Evolutionary conservation across 2,797 vertebrate genomes (phyloP).

Genomic region (Pipistrellus kuhlii): DNA sequence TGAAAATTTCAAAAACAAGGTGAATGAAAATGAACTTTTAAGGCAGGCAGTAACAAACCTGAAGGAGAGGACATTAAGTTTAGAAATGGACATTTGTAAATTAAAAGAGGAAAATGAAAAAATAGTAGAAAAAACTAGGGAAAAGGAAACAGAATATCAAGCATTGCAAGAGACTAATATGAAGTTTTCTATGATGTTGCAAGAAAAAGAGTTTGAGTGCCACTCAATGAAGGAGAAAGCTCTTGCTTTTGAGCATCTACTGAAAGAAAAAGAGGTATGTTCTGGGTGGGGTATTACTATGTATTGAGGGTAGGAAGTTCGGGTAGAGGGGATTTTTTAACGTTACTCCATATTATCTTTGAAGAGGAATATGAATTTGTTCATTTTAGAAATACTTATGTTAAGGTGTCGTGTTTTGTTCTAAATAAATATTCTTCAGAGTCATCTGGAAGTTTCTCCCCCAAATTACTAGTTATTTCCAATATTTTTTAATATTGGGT

Average conservation of each 20-base stretch:
- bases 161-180: slow-evolving; percentile 98
- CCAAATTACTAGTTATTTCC: background rate
- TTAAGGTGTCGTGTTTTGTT: background rate
- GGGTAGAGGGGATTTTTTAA: background rate
- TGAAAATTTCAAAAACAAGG: slow-evolving; percentile 94
- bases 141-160: slow-evolving; percentile 96
- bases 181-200: slow-evolving; percentile 97
- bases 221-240: slow-evolving; percentile 95
- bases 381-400: background rate
- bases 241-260: slow-evolving; percentile 94
- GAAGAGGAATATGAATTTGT: background rate
- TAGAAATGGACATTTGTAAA: slow-evolving; percentile 94
- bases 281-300: background rate
- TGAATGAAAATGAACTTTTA: slow-evolving; percentile 96
- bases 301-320: background rate
- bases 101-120: slow-evolving; percentile 97
- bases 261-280: slow-evolving; percentile 96
- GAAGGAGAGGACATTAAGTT: slow-evolving; percentile 94
- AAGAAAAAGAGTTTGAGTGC: slow-evolving; percentile 96
- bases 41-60: slow-evolving; percentile 98
- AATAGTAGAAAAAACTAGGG: slow-evolving; percentile 89
- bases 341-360: background rate
- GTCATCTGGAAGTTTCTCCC: background rate
- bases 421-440: slow-evolving; percentile 1
- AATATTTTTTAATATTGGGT: background rate